Conservation (phyloP, 1,140 invertebrate species). For the Drosophila lacteicornis region DNA sequence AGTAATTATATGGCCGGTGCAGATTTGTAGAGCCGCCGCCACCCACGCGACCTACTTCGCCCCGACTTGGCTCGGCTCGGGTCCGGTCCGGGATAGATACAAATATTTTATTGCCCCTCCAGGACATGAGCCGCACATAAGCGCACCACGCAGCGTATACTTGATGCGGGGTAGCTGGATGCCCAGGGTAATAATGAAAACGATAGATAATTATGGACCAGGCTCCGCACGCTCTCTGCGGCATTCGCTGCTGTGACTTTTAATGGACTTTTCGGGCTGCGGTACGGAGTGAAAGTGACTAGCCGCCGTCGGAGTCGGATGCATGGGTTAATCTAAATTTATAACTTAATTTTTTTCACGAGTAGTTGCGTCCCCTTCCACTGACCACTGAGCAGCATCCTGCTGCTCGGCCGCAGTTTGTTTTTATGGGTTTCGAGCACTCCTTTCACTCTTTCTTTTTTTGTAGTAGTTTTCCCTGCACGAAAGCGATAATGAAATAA, state of each 20-base stretch:
- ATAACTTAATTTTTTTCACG: conserved; percentile 77
- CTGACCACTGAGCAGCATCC: conserved; percentile 10
- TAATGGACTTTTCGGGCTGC: conserved; percentile 67
- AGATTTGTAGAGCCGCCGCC: conserved; percentile 65
- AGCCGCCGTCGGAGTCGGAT: conserved; percentile 20
- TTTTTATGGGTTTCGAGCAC: conserved; percentile 55
- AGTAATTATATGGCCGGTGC: conserved; percentile 71
- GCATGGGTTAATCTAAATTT: conserved; percentile 80
- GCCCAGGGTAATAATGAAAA: conserved; percentile 72
- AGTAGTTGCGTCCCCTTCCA: conserved; percentile 38
- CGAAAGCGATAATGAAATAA: conserved; percentile 80
- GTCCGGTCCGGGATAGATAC: conserved; percentile 63
- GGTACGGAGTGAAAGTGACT: conserved; percentile 40
- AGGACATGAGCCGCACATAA: conserved; percentile 68
- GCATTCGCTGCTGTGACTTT: conserved; percentile 49
- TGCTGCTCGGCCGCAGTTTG: conserved; percentile 17
- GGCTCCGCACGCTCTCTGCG: background rate
- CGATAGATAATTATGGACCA: conserved; percentile 74
- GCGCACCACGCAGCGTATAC: conserved; percentile 58
- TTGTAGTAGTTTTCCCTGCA: conserved; percentile 46
- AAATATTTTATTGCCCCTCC: conserved; percentile 81
- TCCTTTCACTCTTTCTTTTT: conserved; percentile 14
- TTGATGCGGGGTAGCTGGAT: conserved; percentile 33
- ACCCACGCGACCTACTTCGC: conserved; percentile 36
- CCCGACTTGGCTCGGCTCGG: background rate